phyloP scores from a whole-genome alignment of 2,797 vertebrate species.

The Carduelis carduelis region DNA sequence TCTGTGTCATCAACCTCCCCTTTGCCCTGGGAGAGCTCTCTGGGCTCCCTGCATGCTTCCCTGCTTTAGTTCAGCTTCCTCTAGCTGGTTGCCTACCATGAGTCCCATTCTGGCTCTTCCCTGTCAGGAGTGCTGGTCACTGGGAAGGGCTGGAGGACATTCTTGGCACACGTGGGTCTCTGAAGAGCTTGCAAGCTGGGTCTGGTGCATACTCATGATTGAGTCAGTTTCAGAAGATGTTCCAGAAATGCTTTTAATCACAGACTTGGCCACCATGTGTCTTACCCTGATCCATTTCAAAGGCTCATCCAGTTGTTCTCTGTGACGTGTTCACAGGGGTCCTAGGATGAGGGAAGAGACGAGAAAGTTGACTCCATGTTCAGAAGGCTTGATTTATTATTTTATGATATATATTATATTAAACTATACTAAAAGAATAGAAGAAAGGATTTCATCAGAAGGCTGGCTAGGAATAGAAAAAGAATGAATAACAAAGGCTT shows the following conservation, averaged over 20 bases:
- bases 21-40: not conserved
- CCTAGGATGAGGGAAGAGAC: no score
- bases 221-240: not conserved
- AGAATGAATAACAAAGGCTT: no score
- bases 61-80: not conserved
- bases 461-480: no score
- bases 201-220: not conserved
- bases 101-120: not conserved
- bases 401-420: no score
- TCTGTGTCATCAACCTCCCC: not conserved
- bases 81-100: not conserved
- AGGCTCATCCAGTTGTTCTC: not conserved
- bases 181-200: not conserved
- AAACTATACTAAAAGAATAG: no score
- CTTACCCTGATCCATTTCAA: not conserved
- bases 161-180: fast-evolving
- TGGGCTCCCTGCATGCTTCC: not conserved
- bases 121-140: not conserved
- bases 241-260: not conserved
- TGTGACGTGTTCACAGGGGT: no score
- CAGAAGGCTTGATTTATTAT: no score
- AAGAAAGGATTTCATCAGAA: no score
- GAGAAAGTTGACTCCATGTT: no score
- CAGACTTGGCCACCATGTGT: fast-evolving
- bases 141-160: not conserved